These are phyloP conservation scores for Cyprinodon tularosa DNA, from an alignment of 2,113 vertebrate genomes.

Conservation along the genomic window DNA sequence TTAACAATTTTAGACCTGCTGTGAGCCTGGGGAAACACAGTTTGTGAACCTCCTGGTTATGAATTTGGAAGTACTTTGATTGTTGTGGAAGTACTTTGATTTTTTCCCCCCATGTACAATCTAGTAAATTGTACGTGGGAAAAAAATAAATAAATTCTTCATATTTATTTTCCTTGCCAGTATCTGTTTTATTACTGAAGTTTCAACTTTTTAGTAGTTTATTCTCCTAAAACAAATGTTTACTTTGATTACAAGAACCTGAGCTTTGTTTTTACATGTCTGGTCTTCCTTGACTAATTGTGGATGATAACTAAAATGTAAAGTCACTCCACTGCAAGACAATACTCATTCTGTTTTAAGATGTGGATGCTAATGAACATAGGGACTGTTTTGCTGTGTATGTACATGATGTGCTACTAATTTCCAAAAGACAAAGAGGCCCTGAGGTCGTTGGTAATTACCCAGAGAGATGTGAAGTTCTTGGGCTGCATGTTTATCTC, in stretches of 20 bases:
- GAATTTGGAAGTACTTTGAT: not conserved
- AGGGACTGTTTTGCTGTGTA: constrained; percentile 33
- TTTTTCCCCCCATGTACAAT: no score
- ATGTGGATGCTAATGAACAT: constrained; percentile 31
- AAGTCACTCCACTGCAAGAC: constrained; percentile 3
- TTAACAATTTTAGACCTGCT: no score
- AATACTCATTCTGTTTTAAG: constrained; percentile 47
- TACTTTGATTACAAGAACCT: constrained; percentile 42
- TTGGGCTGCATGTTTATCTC: constrained; percentile 60
- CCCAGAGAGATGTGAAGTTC: constrained; percentile 46
- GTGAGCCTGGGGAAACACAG: no score
- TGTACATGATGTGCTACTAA: constrained; percentile 40
- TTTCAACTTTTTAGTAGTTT: not conserved
- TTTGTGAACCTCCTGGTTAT: no score
- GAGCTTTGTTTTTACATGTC: constrained; percentile 56
- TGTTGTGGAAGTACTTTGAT: not conserved
- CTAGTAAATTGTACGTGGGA: no score
- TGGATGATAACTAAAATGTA: constrained; percentile 37
- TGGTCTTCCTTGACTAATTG: constrained; percentile 51
- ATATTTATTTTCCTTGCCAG: not conserved
- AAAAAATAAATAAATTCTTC: no score
- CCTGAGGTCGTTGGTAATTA: constrained; percentile 61
- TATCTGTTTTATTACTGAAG: not conserved
- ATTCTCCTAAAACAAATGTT: constrained; percentile 24
- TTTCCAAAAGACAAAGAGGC: constrained; percentile 56